These are phyloP conservation scores for Calypte anna DNA, from an alignment of 2,113 vertebrate species.

Conservation along the genomic window DNA sequence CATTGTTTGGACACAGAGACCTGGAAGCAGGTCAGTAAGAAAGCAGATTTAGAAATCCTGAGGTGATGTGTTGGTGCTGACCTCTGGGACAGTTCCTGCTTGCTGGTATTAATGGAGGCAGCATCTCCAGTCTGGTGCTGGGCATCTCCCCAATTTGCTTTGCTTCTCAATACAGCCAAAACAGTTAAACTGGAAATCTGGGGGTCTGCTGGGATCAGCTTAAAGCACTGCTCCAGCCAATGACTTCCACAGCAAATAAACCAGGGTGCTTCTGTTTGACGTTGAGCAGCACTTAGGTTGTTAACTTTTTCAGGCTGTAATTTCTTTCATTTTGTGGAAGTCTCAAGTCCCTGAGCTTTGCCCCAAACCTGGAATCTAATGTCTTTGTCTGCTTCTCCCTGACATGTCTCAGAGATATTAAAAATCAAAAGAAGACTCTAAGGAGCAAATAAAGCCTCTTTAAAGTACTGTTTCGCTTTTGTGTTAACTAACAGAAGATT, in stretches of 20 bases:
- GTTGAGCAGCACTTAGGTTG: not conserved
- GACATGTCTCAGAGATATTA: slow-evolving; percentile 66
- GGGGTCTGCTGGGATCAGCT: not conserved
- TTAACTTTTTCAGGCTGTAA: slow-evolving; percentile 38
- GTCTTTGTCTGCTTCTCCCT: slow-evolving; percentile 60
- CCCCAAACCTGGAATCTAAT: slow-evolving; percentile 41
- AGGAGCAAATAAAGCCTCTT: slow-evolving; percentile 66
- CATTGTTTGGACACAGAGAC: not conserved
- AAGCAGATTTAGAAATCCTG: not conserved
- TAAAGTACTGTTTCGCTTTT: slow-evolving; percentile 55
- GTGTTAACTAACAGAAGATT: slow-evolving; percentile 58
- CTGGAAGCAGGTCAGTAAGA: not conserved
- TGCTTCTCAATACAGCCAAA: not conserved
- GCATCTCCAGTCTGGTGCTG: not conserved
- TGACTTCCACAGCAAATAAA: not conserved
- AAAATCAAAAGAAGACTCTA: slow-evolving; percentile 68
- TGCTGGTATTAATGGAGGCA: not conserved
- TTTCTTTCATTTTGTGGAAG: slow-evolving; percentile 47
- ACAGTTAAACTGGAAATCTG: slow-evolving; percentile 5
- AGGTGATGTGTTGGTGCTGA: not conserved
- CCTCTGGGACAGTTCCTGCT: not conserved
- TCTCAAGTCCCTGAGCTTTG: slow-evolving; percentile 55
- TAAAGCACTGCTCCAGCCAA: not conserved
- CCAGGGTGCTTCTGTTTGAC: not conserved
- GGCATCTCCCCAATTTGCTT: not conserved